Evolutionary conservation across 2,113 vertebrate species (phyloP).

Genomic region (Ailurus styani): DNA sequence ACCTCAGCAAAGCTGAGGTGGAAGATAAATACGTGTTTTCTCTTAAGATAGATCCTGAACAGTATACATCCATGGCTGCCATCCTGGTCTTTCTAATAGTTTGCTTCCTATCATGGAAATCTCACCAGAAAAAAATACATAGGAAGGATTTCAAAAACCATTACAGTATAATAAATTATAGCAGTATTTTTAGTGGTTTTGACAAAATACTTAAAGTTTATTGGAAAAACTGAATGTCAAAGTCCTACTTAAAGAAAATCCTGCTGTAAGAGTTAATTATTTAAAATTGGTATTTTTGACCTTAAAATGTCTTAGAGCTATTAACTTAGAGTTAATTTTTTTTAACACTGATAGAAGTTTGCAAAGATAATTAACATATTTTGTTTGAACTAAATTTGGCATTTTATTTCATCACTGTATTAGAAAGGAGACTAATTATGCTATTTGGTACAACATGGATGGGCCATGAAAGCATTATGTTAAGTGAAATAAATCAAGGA

Average conservation of each 20-base stretch:
- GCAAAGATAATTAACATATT: background rate
- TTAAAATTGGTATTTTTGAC: background rate
- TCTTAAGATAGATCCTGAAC: background rate
- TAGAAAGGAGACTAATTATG: background rate
- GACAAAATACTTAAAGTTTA: background rate
- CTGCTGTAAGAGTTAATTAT: background rate
- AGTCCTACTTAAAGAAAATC: background rate
- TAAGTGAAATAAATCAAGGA: background rate
- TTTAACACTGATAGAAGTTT: background rate
- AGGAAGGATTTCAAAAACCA: background rate
- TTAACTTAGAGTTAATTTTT: no score
- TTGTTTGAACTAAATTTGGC: background rate
- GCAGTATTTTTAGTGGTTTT: background rate
- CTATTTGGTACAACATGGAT: background rate
- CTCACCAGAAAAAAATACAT: background rate
- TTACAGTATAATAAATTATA: background rate
- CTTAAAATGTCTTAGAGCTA: background rate
- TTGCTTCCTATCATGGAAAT: background rate
- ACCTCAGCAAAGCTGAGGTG: background rate
- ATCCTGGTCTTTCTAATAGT: background rate
- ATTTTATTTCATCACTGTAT: constrained; percentile 14
- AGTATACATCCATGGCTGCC: no score
- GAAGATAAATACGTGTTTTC: background rate
- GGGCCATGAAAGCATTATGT: background rate
- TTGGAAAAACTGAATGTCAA: background rate